Percentiles rank a stretch among this genome's conserved stretches.
Evolutionary conservation across 2,797 vertebrate species (phyloP).

Genomic region (Hypotaenidia okinawae): DNA sequence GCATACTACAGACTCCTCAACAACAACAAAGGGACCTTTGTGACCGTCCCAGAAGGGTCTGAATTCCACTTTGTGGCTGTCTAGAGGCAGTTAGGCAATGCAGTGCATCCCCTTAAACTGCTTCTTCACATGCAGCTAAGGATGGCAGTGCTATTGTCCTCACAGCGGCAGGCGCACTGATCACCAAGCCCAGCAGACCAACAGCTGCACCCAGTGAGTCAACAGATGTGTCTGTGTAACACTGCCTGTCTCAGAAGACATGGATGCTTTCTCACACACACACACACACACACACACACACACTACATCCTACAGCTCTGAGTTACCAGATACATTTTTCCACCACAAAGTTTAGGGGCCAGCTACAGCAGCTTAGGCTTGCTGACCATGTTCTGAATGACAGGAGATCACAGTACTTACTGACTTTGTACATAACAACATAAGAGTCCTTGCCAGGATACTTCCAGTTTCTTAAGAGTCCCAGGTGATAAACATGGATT

Average conservation of each 20-base stretch:
- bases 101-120: background rate
- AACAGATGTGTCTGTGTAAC: background rate
- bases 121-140: background rate
- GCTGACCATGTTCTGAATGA: background rate
- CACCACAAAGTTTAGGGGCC: background rate
- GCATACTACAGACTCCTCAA: background rate
- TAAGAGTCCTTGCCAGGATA: background rate
- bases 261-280: background rate
- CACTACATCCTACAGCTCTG: background rate
- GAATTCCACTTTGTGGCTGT: background rate
- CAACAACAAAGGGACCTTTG: background rate
- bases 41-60: background rate
- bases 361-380: background rate
- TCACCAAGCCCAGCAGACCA: background rate
- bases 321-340: background rate
- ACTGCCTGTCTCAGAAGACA: background rate
- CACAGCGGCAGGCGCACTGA: background rate
- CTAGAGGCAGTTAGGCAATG: background rate
- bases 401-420: background rate
- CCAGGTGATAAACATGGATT: constrained; percentile 6
- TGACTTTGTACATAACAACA: background rate
- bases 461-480: background rate
- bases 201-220: too few species aligned
- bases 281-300: too few species aligned
- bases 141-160: background rate